Conservation (phyloP, 2,888 invertebrate genomes). For the Chymomyza caudatula region DNA sequence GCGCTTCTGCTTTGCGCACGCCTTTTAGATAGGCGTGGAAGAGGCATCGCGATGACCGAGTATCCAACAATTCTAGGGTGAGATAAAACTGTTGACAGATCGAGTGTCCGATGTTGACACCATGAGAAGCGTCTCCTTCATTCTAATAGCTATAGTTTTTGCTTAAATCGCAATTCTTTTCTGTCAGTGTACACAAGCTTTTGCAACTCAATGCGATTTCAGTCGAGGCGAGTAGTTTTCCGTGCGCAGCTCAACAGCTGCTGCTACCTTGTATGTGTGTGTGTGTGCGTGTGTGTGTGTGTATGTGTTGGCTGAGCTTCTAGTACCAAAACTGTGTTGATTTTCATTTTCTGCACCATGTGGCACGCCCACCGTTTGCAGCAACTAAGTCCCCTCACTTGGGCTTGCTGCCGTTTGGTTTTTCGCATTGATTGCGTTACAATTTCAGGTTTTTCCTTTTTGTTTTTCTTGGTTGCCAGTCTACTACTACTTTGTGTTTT, state of each 20-base stretch:
- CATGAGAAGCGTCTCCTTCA: no score
- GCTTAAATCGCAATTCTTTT: conserved; percentile 3
- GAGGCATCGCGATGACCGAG: no score
- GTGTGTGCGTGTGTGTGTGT: neutral
- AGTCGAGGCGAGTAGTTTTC: neutral
- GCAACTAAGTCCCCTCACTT: neutral
- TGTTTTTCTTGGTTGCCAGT: conserved; percentile 35
- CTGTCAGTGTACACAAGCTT: neutral
- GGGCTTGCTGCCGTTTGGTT: conserved; percentile 33
- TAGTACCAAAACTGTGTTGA: conserved; percentile 55
- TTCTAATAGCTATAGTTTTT: conserved; percentile 45
- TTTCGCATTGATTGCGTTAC: conserved; percentile 72
- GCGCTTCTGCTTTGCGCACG: no score
- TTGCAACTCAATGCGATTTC: neutral
- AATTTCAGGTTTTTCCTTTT: conserved; percentile 66
- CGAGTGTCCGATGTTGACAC: no score
- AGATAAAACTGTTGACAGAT: no score
- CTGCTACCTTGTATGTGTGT: neutral
- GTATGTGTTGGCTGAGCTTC: neutral
- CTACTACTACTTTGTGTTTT: conserved; percentile 47
- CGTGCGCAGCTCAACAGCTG: neutral
- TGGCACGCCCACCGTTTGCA: conserved; percentile 37
- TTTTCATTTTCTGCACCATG: conserved; percentile 67
- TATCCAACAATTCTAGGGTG: no score
- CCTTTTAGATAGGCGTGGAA: no score